Evolutionary conservation across 2,888 invertebrate species (phyloP).

Genomic region (Taenaris catops): DNA sequence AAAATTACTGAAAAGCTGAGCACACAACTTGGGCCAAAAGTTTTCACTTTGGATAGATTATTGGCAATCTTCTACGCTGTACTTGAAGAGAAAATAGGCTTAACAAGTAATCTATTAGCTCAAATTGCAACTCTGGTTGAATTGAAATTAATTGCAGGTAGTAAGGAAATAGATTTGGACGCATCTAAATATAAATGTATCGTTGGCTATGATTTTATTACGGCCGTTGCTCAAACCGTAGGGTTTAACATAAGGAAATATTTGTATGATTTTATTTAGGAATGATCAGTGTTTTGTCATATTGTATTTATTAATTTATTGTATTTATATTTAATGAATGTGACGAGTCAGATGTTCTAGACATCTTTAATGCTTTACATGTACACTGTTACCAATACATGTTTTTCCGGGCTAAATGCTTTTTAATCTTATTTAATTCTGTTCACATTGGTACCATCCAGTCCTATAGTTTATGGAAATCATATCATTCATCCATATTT

Average conservation of each 20-base stretch:
- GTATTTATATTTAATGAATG: no score
- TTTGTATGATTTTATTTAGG: conserved; percentile 83
- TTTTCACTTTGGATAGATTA: conserved; percentile 89
- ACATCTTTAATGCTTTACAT: no score
- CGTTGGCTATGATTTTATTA: conserved; percentile 89
- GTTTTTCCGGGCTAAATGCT: no score
- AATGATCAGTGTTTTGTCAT: conserved; percentile 8
- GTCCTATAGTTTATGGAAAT: no score
- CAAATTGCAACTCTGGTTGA: conserved; percentile 94
- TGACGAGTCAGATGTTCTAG: no score
- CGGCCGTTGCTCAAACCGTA: conserved; percentile 87
- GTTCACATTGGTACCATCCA: no score
- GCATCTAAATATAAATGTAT: conserved; percentile 93
- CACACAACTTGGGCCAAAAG: conserved; percentile 89
- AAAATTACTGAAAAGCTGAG: conserved; percentile 78
- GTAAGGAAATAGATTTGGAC: conserved; percentile 87
- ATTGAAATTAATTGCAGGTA: conserved; percentile 86
- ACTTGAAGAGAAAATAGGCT: conserved; percentile 89
- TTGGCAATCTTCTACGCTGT: conserved; percentile 95
- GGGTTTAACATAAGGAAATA: conserved; percentile 88
- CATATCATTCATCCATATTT: no score
- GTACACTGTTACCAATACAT: no score
- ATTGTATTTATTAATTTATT: conserved; percentile 13
- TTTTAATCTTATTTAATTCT: no score
- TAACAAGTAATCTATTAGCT: conserved; percentile 91